Conservation (phyloP, 2,888 invertebrate species). For the Bembecia ichneumoniformis region DNA sequence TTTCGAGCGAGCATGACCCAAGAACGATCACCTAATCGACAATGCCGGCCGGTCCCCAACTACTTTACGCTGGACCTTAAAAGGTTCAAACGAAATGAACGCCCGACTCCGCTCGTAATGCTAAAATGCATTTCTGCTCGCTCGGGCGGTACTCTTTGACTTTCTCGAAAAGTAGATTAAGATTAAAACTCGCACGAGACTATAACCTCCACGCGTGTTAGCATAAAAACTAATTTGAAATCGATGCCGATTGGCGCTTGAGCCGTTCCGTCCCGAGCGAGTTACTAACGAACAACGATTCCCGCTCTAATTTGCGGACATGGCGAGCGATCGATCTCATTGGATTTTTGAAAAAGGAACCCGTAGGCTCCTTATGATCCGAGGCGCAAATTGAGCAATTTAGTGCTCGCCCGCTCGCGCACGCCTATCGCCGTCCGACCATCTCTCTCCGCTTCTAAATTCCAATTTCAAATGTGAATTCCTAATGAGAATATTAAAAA, state of each 20-base stretch:
- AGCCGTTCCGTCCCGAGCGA: constrained; percentile 17
- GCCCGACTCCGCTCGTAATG: constrained; percentile 42
- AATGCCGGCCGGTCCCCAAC: constrained; percentile 13
- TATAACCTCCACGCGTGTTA: constrained; percentile 10
- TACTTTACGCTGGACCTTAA: constrained; percentile 20
- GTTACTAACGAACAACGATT: constrained; percentile 64
- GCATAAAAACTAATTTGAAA: constrained; percentile 18
- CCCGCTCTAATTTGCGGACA: constrained; percentile 70
- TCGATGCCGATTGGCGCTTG: constrained; percentile 19
- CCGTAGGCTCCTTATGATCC: constrained; percentile 50
- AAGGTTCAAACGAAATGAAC: constrained; percentile 42
- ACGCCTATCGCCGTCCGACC: constrained; percentile 17
- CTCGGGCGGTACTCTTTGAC: constrained; percentile 53
- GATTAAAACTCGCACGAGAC: constrained; percentile 26
- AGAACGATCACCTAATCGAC: constrained; percentile 16
- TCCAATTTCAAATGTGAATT: constrained; percentile 28
- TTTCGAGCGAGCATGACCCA: constrained; percentile 37
- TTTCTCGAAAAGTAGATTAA: constrained; percentile 42
- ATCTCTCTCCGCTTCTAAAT: constrained; percentile 33
- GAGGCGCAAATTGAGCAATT: constrained; percentile 69
- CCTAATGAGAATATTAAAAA: constrained; percentile 45
- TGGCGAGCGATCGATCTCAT: constrained; percentile 70
- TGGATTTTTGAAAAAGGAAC: constrained; percentile 67
- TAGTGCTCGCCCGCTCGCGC: constrained; percentile 47
- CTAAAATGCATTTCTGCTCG: constrained; percentile 55